Evolutionary conservation across 2,113 vertebrate genomes (phyloP).

Genomic region (Aspidoscelis tigris): DNA sequence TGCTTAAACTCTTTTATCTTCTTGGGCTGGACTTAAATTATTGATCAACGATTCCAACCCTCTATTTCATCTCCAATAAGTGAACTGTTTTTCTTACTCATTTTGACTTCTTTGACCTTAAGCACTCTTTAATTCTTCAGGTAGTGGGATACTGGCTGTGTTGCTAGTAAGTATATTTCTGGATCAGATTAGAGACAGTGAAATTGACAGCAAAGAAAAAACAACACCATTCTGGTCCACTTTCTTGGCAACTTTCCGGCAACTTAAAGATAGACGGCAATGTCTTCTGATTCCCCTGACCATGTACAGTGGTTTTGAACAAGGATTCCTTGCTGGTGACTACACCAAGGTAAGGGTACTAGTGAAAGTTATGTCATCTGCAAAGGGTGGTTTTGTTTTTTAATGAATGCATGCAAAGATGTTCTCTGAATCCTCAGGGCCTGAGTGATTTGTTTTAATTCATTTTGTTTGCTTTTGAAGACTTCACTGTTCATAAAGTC

Average conservation of each 20-base stretch:
- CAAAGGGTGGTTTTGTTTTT: constrained; percentile 10
- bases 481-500: constrained; percentile 42
- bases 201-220: constrained; percentile 59
- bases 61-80: constrained; percentile 43
- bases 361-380: constrained; percentile 23
- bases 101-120: constrained; percentile 44
- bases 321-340: constrained; percentile 92
- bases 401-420: constrained; percentile 24
- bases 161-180: constrained; percentile 84
- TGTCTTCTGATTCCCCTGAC: constrained; percentile 89
- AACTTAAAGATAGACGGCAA: constrained; percentile 84
- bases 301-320: constrained; percentile 92
- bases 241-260: constrained; percentile 86
- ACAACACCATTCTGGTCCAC: constrained; percentile 76
- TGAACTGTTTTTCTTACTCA: constrained; percentile 21
- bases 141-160: constrained; percentile 87
- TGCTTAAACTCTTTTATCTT: constrained; percentile 52
- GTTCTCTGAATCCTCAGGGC: not conserved
- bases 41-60: constrained; percentile 52
- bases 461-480: not conserved
- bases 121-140: constrained; percentile 70
- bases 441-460: constrained; percentile 12
- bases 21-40: constrained; percentile 35
- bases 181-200: constrained; percentile 78
- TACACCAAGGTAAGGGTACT: constrained; percentile 87